Evolutionary conservation across 2,888 invertebrate genomes (phyloP), one percentile per base, ranked within the genome.

Genomic region (Scrobipalpa atriplicella): DNA sequence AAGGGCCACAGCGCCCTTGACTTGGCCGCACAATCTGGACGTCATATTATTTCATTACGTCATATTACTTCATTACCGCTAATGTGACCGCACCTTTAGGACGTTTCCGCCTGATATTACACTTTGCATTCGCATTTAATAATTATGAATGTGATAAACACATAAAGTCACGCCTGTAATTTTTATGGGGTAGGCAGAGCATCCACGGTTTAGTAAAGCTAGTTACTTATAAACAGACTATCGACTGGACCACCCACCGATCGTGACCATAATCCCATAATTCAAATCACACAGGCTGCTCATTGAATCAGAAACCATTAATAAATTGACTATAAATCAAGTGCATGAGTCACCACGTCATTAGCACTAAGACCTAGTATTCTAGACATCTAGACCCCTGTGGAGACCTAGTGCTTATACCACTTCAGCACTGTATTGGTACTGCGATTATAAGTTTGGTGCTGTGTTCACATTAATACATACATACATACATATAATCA

Each of bases 31-130:
- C 61, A 39, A 61, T 61, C 62, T 19, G 21, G 36, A 39, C 51
- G 62, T 52, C 51, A 70, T 71, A 68, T 70, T 69, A 71, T 69
- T n/a, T n/a, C n/a, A n/a, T n/a, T n/a, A n/a, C n/a, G n/a, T n/a
- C n/a, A n/a, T n/a, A n/a, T n/a, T n/a, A n/a, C n/a, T 70, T 70
- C 65, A 72, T 72, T 72, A 70, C 52, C 16, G 56, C 63, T 64
- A 67, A 67, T 67, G 67, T 63, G 61, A 29, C 58, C 58, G 29
- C 58, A 29, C 58, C 58, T 36, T 58, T 58, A 58, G 13, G 58
- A 29, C 16, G 9, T 19, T 52, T 29, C 19, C 11, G 6, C 29
- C 29, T 52, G 54, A 54, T n/a, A 43, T 43, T 13, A 43, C n/a
- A 13, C 43, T 43, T 43, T 43, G 43, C 43, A 52, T 52, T 52